Percentiles rank a stretch among this genome's conserved stretches.
These are phyloP conservation scores for Bombycilla garrulus DNA, from an alignment of 2,113 vertebrate species.

Conservation along the genomic window DNA sequence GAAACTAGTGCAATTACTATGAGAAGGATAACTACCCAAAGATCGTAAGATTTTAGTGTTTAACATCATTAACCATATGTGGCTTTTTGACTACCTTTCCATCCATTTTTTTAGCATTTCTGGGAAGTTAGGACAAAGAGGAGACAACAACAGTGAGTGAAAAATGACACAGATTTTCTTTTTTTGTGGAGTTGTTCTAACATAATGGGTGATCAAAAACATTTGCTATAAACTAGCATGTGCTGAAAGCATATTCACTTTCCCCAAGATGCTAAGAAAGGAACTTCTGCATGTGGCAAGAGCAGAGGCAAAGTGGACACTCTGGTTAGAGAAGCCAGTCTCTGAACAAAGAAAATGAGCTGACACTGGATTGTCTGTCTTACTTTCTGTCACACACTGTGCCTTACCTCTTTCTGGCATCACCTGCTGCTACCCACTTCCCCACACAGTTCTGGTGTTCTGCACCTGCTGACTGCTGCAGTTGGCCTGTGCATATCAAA, in stretches of 20 bases:
- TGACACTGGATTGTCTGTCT: slow-evolving; percentile 45
- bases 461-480: background rate
- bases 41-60: background rate
- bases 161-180: slow-evolving; percentile 5
- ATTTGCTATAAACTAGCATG: slow-evolving; percentile 11
- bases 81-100: slow-evolving; percentile 57
- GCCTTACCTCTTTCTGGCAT: background rate
- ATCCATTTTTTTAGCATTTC: slow-evolving; percentile 66
- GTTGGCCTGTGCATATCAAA: background rate
- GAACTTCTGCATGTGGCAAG: background rate
- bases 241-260: slow-evolving; percentile 14
- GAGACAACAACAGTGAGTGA: slow-evolving; percentile 66
- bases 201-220: background rate
- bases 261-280: background rate
- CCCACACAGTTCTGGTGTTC: background rate
- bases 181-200: slow-evolving; percentile 20
- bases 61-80: background rate
- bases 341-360: background rate
- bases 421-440: background rate
- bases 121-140: slow-evolving; percentile 64
- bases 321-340: background rate
- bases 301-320: background rate
- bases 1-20: background rate
- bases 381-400: background rate
- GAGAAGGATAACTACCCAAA: background rate